These are phyloP conservation scores for Bubo blakistoni DNA, from an alignment of 2,113 vertebrate genomes.

Conservation along the genomic window DNA sequence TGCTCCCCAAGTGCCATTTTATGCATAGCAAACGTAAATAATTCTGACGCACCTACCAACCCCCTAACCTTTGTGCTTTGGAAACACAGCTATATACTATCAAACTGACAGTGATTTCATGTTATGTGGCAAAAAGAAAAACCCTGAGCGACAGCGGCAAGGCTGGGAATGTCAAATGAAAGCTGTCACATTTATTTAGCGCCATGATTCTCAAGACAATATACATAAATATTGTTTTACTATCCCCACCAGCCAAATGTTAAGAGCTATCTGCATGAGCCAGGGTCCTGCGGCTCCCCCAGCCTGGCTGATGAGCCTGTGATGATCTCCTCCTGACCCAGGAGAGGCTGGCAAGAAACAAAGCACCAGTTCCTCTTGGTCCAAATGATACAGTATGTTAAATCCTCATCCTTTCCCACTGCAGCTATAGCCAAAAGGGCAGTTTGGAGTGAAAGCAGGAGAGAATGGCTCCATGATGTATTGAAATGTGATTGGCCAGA, in stretches of 20 bases:
- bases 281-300: neutral
- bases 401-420: neutral
- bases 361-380: neutral
- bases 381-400: neutral
- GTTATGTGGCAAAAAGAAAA: slow-evolving; percentile 45
- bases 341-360: neutral
- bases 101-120: slow-evolving; percentile 48
- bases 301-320: neutral
- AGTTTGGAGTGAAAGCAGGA: neutral
- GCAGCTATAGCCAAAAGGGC: neutral
- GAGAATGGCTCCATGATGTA: neutral
- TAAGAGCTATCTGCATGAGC: neutral
- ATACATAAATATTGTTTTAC: slow-evolving; percentile 27
- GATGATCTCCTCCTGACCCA: neutral
- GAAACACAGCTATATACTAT: slow-evolving; percentile 1
- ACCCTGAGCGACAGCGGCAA: slow-evolving; percentile 44
- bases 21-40: slow-evolving; percentile 24
- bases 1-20: neutral
- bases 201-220: neutral
- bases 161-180: slow-evolving; percentile 44
- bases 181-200: slow-evolving; percentile 53
- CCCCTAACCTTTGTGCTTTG: slow-evolving; percentile 32
- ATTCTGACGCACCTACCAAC: neutral
- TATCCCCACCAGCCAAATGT: neutral
- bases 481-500: neutral